Evolutionary conservation across 1,140 invertebrate genomes (phyloP).

Genomic region (Asbolus verrucosus): DNA sequence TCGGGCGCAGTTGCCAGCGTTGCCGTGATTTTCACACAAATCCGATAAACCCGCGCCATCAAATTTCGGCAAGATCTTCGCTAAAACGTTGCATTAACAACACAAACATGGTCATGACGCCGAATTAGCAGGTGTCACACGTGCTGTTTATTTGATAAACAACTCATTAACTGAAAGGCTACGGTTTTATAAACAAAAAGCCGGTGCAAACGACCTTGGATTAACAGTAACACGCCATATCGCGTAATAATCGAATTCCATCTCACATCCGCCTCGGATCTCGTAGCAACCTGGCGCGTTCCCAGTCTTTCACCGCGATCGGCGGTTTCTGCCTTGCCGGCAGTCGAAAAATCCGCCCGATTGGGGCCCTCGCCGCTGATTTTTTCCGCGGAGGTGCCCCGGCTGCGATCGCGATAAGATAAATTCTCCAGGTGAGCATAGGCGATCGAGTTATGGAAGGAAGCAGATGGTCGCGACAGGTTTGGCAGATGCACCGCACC

Average conservation of each 20-base stretch:
- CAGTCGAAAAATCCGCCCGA: too few relatives aligned
- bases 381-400: too few relatives aligned
- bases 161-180: slow-evolving; percentile 25
- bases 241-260: slow-evolving; percentile 36
- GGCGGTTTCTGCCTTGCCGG: too few relatives aligned
- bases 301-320: too few relatives aligned
- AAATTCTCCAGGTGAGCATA: slow-evolving; percentile 11
- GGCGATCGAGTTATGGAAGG: slow-evolving; percentile 35
- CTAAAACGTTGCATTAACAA: too few relatives aligned
- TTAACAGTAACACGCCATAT: slow-evolving; percentile 19
- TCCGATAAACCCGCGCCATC: too few relatives aligned
- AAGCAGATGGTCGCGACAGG: slow-evolving; percentile 41
- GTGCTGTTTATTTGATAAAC: slow-evolving; percentile 29
- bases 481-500: slow-evolving; percentile 43
- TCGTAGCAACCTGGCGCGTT: too few relatives aligned
- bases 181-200: slow-evolving; percentile 25
- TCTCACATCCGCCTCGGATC: slow-evolving; percentile 31
- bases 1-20: too few relatives aligned
- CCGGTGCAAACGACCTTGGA: slow-evolving; percentile 21
- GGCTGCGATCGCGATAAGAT: slow-evolving; percentile 26
- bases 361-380: too few relatives aligned
- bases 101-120: slow-evolving; percentile 1
- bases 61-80: too few relatives aligned
- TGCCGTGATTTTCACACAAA: too few relatives aligned
- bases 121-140: slow-evolving; percentile 27